Evolutionary conservation across 2,113 vertebrate species (phyloP).

Genomic region (Pangasianodon gigas): DNA sequence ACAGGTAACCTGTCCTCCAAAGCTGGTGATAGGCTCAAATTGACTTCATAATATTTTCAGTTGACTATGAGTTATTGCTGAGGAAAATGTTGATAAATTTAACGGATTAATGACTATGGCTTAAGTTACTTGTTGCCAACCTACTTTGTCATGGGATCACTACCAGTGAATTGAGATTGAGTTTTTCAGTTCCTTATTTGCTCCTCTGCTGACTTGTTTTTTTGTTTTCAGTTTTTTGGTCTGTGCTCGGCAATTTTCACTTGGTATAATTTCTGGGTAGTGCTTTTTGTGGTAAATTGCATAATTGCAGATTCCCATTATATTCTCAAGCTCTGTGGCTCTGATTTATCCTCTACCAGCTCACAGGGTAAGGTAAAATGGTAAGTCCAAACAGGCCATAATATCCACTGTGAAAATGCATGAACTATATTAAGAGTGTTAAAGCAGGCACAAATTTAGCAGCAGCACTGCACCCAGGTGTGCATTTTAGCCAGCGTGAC

Average conservation of each 20-base stretch:
- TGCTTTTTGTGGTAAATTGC: not conserved
- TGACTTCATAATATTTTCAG: too few relatives aligned
- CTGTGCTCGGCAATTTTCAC: not conserved
- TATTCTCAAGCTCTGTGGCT: not conserved
- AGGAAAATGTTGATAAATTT: too few relatives aligned
- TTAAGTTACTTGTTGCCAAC: too few relatives aligned
- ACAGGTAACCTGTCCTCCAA: too few relatives aligned
- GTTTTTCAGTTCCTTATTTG: too few relatives aligned
- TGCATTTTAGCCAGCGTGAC: not conserved
- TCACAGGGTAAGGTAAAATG: not conserved
- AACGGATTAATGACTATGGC: too few relatives aligned
- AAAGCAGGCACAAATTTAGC: not conserved
- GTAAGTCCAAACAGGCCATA: not conserved
- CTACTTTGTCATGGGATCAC: too few relatives aligned
- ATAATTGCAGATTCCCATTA: not conserved
- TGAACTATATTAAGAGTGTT: not conserved
- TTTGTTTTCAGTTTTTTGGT: not conserved
- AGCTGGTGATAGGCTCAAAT: too few relatives aligned
- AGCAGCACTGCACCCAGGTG: not conserved
- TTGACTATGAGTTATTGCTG: too few relatives aligned
- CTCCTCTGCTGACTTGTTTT: too few relatives aligned
- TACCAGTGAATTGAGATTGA: too few relatives aligned
- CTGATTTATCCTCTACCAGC: not conserved
- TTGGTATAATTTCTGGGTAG: not conserved
- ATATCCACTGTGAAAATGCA: not conserved